Base-by-base conservation (phyloP, 2,797 vertebrate genomes). In the Sebastes steindachneri region DNA sequence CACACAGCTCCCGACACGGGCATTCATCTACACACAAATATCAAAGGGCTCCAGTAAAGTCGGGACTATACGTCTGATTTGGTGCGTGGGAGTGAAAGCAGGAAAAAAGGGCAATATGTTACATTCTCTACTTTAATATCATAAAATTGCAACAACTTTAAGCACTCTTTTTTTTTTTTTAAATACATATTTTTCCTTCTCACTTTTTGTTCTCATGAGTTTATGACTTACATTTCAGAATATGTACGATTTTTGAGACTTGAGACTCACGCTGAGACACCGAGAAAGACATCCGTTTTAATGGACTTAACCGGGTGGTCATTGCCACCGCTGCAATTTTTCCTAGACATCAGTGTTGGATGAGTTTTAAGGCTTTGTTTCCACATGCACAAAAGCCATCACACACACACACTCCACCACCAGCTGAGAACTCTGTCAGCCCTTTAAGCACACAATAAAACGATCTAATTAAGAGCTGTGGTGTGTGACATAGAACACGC, bases 181-280 rank as follows among this genome's bases (percentile, higher is more conserved):
- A 41, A 41, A 8, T 54, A 54, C 0, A 23, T 54, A 23, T 54
- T 60, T n/a, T 31, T 60, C 9, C 3, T 33, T 17, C 14, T 25
- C 9, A 31, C 10, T 60, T 59, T 60, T 59, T 53, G 41, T 10
- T 73, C 57, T 82, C 83, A 78, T 85, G 58, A 85, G 55, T 9
- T 73, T 74, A 72, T 82, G 75, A 87, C 64, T 79, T 86, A 82
- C 19, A 51, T 62, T 33, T 31, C 6, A 35, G 83, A 86, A 91
- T 89, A 78, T 80, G 75, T 0, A 41, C 1, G 28, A 29, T 41
- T 41, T 41, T 78, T 72, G 23, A 86, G 62, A 65, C 35, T 80
- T 75, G n/a, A n/a, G n/a, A n/a, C n/a, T 70, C 35, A 73, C 5
- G 6, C 66, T 29, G 72, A 67, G 37, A 78, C 35, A 37, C 17